Evolutionary conservation across 1,140 invertebrate species (phyloP).

Genomic region (Halictus rubicundus): DNA sequence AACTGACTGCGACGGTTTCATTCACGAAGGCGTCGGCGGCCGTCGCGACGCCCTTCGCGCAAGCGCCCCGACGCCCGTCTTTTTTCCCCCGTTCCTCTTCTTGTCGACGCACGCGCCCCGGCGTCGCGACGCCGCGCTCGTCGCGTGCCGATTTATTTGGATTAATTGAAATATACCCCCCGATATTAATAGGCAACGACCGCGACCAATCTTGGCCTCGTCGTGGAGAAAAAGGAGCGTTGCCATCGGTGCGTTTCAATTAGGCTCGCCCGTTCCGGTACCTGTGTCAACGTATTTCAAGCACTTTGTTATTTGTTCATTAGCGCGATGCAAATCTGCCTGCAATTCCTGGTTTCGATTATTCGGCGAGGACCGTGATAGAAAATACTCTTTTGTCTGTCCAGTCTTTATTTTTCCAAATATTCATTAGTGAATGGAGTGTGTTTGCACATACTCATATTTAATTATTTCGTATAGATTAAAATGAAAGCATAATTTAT

Average conservation of each 20-base stretch:
- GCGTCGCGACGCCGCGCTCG: slow-evolving; percentile 2
- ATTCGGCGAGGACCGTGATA: too few species aligned
- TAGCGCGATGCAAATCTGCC: too few species aligned
- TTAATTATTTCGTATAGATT: too few species aligned
- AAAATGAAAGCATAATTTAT: too few species aligned
- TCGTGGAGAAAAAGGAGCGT: background rate
- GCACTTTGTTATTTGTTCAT: too few species aligned
- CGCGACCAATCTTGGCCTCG: background rate
- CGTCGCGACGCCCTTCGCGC: slow-evolving; percentile 64
- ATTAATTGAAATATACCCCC: slow-evolving; percentile 66
- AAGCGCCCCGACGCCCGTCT: slow-evolving; percentile 53
- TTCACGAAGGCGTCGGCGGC: slow-evolving; percentile 71
- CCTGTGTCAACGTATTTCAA: too few species aligned
- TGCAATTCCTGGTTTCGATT: too few species aligned
- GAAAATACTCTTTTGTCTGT: too few species aligned
- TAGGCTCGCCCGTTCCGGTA: background rate
- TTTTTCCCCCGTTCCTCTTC: slow-evolving; percentile 45
- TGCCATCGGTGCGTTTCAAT: slow-evolving; percentile 23
- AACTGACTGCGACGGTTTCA: slow-evolving; percentile 68
- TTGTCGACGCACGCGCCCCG: slow-evolving; percentile 29
- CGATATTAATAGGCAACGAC: slow-evolving; percentile 64
- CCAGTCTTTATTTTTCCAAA: too few species aligned
- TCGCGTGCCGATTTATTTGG: slow-evolving; percentile 67
- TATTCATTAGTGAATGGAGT: too few species aligned
- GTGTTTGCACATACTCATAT: too few species aligned